Evolutionary conservation across 2,797 vertebrate species (phyloP).

Genomic region (Microcaecilia unicolor): DNA sequence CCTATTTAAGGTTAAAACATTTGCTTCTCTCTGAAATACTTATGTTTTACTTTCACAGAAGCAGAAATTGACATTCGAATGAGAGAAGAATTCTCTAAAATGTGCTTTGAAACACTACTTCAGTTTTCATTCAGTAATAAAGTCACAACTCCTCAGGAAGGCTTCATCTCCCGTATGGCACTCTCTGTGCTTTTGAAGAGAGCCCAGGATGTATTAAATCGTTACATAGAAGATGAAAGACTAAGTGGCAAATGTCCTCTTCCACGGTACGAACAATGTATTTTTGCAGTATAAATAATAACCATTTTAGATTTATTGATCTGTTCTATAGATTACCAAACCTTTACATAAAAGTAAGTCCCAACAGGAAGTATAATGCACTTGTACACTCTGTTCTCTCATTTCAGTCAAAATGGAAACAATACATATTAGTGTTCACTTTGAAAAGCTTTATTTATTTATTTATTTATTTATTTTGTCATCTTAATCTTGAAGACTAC

Average conservation of each 20-base stretch:
- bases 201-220: constrained; percentile 86
- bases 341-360: too few species aligned
- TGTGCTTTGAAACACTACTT: constrained; percentile 94
- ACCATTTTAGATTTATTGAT: too few species aligned
- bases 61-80: constrained; percentile 94
- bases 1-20: too few species aligned
- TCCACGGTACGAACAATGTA: constrained; percentile 65
- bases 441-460: background rate
- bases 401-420: background rate
- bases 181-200: constrained; percentile 90
- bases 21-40: too few species aligned
- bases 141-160: constrained; percentile 96
- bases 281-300: constrained; percentile 2
- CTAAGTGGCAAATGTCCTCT: constrained; percentile 94
- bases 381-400: background rate
- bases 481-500: too few species aligned
- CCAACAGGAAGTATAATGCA: too few species aligned
- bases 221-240: constrained; percentile 90
- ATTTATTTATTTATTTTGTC: background rate
- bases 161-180: constrained; percentile 96
- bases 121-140: constrained; percentile 99
- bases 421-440: background rate
- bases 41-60: constrained; percentile 60
- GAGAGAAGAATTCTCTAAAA: constrained; percentile 96
- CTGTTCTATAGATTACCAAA: too few species aligned